Conservation (phyloP, 2,113 vertebrate species). For the Cyprinodon tularosa region DNA sequence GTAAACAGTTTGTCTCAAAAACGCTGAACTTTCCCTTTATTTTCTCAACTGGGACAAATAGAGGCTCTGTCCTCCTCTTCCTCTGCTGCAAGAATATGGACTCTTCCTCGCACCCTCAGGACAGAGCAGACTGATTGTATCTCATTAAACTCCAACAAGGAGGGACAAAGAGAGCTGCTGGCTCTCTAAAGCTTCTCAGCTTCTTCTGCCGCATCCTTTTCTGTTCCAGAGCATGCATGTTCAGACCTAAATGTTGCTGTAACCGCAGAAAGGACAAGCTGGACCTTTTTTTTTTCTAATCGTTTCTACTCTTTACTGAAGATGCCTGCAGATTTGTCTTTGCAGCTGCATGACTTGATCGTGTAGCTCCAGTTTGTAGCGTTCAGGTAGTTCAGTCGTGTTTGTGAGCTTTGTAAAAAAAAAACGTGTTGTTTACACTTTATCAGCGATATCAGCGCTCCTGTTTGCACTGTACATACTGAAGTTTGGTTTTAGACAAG, state of each 20-base stretch:
- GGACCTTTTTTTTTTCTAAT: slow-evolving; percentile 35
- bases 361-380: slow-evolving; percentile 38
- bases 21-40: slow-evolving; percentile 14
- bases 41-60: slow-evolving; percentile 12
- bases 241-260: slow-evolving; percentile 12
- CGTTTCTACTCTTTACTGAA: slow-evolving; percentile 60
- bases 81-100: slow-evolving; percentile 3
- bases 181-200: not conserved
- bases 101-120: slow-evolving; percentile 12
- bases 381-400: slow-evolving; percentile 61
- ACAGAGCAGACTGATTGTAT: slow-evolving; percentile 52
- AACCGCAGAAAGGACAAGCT: not conserved
- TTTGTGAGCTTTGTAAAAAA: slow-evolving; percentile 67
- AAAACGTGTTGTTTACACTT: slow-evolving; percentile 56
- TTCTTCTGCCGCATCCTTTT: slow-evolving; percentile 25
- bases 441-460: slow-evolving; percentile 42
- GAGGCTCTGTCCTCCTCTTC: slow-evolving; percentile 1
- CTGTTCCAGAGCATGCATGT: not conserved
- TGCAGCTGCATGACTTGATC: slow-evolving; percentile 36
- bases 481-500: slow-evolving; percentile 41
- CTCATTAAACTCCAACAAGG: slow-evolving; percentile 11
- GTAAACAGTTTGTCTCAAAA: not conserved
- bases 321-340: slow-evolving; percentile 30
- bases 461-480: slow-evolving; percentile 67
- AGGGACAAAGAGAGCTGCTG: not conserved